phyloP scores from a whole-genome alignment of 1,140 invertebrate species.

The Globodera ellingtonae region DNA sequence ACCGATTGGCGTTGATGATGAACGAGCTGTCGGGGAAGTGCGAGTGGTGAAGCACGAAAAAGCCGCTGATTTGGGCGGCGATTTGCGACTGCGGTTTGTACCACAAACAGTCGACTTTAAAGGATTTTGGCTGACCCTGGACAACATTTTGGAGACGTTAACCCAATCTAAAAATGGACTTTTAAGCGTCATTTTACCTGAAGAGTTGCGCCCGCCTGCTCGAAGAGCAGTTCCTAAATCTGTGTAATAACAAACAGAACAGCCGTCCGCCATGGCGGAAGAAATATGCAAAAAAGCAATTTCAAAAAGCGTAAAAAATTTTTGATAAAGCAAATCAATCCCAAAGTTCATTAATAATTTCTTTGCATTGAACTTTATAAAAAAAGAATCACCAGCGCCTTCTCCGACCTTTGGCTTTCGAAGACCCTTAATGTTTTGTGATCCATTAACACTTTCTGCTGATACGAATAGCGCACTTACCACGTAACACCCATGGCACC shows the following conservation, averaged over 20 bases:
- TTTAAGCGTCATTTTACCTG: not conserved
- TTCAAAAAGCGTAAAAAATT: too few species aligned
- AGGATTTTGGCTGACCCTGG: conserved; percentile 25
- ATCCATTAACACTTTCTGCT: not conserved
- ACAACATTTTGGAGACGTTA: not conserved
- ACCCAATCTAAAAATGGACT: not conserved
- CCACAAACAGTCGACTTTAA: conserved; percentile 42
- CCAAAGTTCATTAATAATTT: too few species aligned
- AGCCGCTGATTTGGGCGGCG: conserved; percentile 36
- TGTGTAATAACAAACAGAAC: not conserved
- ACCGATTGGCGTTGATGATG: conserved; percentile 34
- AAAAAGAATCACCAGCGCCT: not conserved
- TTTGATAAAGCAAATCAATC: too few species aligned
- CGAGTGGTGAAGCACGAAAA: conserved; percentile 47
- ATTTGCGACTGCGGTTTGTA: conserved; percentile 29
- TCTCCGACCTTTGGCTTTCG: not conserved
- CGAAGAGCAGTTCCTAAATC: conserved; percentile 40
- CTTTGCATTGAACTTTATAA: not conserved
- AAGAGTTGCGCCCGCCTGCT: conserved; percentile 41
- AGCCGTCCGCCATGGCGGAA: too few species aligned
- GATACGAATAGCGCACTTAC: not conserved
- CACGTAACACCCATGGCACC: not conserved
- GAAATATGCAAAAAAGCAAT: too few species aligned
- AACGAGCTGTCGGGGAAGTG: conserved; percentile 46
- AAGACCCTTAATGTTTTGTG: not conserved